Evolutionary conservation across 2,888 invertebrate species (phyloP).

Genomic region (Synanthedon myopaeformis): DNA sequence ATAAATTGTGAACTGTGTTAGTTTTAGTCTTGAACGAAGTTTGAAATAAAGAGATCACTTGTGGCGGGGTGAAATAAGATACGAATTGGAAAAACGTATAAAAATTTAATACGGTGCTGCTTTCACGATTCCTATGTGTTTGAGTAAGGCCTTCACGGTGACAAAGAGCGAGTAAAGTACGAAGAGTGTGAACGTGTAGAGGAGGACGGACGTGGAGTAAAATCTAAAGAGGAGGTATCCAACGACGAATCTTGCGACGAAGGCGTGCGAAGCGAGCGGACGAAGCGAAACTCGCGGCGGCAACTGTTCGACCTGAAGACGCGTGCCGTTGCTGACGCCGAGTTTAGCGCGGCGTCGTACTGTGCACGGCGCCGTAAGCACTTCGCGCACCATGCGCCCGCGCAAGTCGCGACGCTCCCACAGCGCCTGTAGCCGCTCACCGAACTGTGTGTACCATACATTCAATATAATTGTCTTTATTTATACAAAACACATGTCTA

Average conservation of each 20-base stretch:
- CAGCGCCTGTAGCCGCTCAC: constrained; percentile 70
- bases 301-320: constrained; percentile 66
- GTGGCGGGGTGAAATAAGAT: too few relatives aligned
- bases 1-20: too few relatives aligned
- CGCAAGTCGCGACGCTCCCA: constrained; percentile 75
- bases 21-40: too few relatives aligned
- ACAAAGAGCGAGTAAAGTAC: constrained; percentile 59
- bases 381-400: constrained; percentile 73
- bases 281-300: constrained; percentile 78
- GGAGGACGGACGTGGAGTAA: constrained; percentile 63
- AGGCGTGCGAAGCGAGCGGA: constrained; percentile 73
- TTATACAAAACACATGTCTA: too few relatives aligned
- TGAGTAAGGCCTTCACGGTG: constrained; percentile 54
- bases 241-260: constrained; percentile 64
- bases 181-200: constrained; percentile 55
- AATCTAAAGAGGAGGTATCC: constrained; percentile 64
- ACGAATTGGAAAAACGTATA: too few relatives aligned
- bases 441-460: constrained; percentile 67
- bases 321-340: constrained; percentile 65
- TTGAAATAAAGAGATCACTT: too few relatives aligned
- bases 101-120: neutral
- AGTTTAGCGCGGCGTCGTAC: constrained; percentile 73
- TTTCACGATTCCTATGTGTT: constrained; percentile 36
- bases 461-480: too few relatives aligned
- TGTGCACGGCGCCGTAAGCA: constrained; percentile 73